Evolutionary conservation across 2,797 vertebrate species (phyloP).

Genomic region (Simalia tracyae): DNA sequence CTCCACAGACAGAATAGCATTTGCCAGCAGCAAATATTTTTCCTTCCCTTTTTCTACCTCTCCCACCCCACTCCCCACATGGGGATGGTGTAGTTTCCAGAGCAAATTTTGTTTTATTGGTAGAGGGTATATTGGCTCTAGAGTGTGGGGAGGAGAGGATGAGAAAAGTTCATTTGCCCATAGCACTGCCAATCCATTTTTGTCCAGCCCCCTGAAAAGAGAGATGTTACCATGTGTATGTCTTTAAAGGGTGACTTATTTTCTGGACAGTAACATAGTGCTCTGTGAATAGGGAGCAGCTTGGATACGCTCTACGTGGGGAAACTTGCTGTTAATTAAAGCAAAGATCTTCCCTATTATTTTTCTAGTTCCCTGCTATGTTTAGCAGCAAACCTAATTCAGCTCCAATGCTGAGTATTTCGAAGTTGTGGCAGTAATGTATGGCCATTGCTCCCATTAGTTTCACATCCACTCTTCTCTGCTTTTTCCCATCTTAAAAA

Average conservation of each 20-base stretch:
- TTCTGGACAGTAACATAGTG: not conserved
- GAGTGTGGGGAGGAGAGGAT: not conserved
- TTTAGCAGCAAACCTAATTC: conserved; percentile 24
- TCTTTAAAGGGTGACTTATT: conserved; percentile 19
- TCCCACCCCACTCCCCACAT: not conserved
- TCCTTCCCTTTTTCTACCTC: not conserved
- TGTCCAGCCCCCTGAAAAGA: not conserved
- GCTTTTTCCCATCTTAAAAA: not conserved
- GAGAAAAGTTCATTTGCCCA: not conserved
- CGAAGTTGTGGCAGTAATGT: not conserved
- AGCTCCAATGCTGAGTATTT: not conserved
- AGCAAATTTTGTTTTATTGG: not conserved
- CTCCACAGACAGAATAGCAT: not conserved
- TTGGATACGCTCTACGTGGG: not conserved
- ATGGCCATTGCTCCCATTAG: not conserved
- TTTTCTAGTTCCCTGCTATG: not conserved
- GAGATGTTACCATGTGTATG: conserved; percentile 26
- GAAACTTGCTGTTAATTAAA: conserved; percentile 7
- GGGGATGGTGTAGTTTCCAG: not conserved
- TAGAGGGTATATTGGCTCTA: not conserved
- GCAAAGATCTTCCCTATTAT: not conserved
- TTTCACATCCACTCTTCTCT: not conserved
- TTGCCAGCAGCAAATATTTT: not conserved
- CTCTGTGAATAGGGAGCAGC: not conserved
- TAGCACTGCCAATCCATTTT: not conserved